Base-by-base conservation (phyloP, 2,888 invertebrate genomes). In the Cosmia pyralina region DNA sequence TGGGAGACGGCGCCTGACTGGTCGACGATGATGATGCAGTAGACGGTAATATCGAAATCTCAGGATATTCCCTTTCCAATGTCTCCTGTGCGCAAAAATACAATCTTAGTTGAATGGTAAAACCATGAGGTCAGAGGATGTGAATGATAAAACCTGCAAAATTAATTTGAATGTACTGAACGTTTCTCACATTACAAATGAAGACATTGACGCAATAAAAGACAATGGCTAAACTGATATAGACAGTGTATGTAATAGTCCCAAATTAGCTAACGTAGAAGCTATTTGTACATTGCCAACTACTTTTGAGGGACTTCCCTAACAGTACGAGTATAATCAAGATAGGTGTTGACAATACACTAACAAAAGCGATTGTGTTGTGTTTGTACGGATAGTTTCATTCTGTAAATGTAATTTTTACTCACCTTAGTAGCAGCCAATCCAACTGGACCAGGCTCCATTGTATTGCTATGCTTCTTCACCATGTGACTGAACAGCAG, bases 1-100 rank as follows among this genome's bases (percentile, higher is more conserved):
- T 93, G 0, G 96, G 96, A 7, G 96, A 95, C 0, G 95, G 95
- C 0, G 92, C 90, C 81, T 95, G 96, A 71, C 92, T 92, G 17
- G 92, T 93, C 0, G 95, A 92, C 3, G 94, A 90, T 7, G 95
- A 94, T 0, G 96, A 93, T 0, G 96, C 96, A n/a, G 96, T 96
- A 3, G 96, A 96, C 0, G 96, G 96, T 57, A 96, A 89, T 81
- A 96, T 96, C 28, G 96, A 96, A 77, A 96, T 96, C 84, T 96
- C 96, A 55, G 96, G 96, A 88, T 96, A 96, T 87, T 96, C 96
- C 83, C 96, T 90, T 87, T 96, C 96, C 84, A 96, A 91, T 28
- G 96, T 96, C 92, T 96, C 96, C 96, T 96, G 91, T 83, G 89
- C 90, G 80, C 82, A 77, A 85, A 80, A 80, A 71, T 44, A 69